Conservation (phyloP, 1,140 invertebrate species). For the Eubasilissa regina region DNA sequence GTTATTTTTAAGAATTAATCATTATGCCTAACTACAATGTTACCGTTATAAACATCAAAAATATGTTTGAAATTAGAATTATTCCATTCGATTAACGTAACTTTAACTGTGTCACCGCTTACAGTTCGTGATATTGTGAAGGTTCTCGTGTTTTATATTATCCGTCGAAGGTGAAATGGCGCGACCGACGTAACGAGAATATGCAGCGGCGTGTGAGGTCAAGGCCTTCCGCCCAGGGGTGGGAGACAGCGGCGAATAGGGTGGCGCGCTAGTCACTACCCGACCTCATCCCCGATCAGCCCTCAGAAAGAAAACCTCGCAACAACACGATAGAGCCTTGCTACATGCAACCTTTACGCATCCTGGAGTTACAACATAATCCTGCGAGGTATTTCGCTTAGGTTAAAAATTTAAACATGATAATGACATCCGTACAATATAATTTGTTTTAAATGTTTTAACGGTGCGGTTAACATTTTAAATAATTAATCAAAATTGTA, state of each 20-base stretch:
- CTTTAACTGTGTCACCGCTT: neutral
- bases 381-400: too few species aligned
- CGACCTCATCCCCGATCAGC: neutral
- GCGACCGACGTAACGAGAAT: slow-evolving; percentile 32
- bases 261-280: neutral
- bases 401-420: too few species aligned
- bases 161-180: slow-evolving; percentile 34
- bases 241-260: neutral
- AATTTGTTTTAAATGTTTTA: too few species aligned
- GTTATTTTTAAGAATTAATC: too few species aligned
- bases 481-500: too few species aligned
- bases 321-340: too few species aligned
- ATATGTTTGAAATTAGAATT: neutral
- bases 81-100: slow-evolving; percentile 5
- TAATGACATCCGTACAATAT: too few species aligned
- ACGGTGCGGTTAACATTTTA: too few species aligned
- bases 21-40: too few species aligned
- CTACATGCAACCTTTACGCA: too few species aligned
- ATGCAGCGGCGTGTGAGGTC: slow-evolving; percentile 37
- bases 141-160: slow-evolving; percentile 18
- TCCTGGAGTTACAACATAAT: too few species aligned
- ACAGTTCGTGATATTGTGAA: slow-evolving; percentile 6
- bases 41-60: too few species aligned
- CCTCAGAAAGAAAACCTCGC: slow-evolving; percentile 1
- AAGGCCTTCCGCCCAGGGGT: slow-evolving; percentile 18